phyloP scores from a whole-genome alignment of 2,888 invertebrate genomes.

The Agrotis ipsilon region DNA sequence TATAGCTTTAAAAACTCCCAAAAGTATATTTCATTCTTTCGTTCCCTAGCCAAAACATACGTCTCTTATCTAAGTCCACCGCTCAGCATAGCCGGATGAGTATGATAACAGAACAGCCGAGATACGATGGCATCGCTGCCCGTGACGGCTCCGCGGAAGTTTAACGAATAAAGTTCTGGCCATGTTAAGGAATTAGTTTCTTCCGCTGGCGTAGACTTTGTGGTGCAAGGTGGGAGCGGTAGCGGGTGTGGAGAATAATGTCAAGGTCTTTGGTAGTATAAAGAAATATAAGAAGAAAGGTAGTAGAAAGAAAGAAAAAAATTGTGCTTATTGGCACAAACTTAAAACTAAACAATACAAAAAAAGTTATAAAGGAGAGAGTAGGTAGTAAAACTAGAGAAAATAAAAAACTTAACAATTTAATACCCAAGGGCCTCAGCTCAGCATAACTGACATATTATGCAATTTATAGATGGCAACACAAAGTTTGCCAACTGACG shows the following conservation, averaged over 20 bases:
- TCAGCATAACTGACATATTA: too few relatives aligned
- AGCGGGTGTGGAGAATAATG: constrained; percentile 33
- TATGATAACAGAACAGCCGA: constrained; percentile 62
- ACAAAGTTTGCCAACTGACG: too few relatives aligned
- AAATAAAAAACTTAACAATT: too few relatives aligned
- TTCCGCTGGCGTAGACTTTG: constrained; percentile 75
- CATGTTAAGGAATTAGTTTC: constrained; percentile 87
- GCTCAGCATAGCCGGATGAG: constrained; percentile 47
- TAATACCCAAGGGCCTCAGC: too few relatives aligned
- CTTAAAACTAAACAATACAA: too few relatives aligned
- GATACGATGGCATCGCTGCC: constrained; percentile 64
- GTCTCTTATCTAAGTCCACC: constrained; percentile 29
- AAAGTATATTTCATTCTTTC: background rate
- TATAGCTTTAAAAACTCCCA: background rate
- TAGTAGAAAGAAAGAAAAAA: too few relatives aligned
- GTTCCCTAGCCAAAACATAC: background rate
- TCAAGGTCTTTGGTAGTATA: background rate
- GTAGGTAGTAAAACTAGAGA: too few relatives aligned
- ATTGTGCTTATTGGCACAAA: too few relatives aligned
- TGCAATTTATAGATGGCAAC: too few relatives aligned
- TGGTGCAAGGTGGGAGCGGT: constrained; percentile 46
- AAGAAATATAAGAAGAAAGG: too few relatives aligned
- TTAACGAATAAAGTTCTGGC: constrained; percentile 86
- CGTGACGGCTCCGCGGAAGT: constrained; percentile 76
- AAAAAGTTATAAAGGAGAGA: too few relatives aligned